Evolutionary conservation across 2,888 invertebrate genomes (phyloP), one percentile per base, ranked within the genome.

Genomic region (Trimorus sp.): DNA sequence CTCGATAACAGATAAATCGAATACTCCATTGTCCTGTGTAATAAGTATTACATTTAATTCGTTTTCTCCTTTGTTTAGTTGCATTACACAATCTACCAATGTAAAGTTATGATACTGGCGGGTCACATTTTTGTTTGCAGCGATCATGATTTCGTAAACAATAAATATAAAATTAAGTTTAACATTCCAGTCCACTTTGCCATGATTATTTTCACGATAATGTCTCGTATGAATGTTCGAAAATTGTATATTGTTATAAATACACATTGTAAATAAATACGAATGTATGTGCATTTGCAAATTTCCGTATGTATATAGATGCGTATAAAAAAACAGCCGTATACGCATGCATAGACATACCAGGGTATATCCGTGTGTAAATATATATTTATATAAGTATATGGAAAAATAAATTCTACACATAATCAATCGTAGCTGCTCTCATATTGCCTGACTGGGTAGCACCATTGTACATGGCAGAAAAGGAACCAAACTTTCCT

Each of bases 81-180:
- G 11, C 26, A 68, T 56, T 75, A 76, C 73, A 79, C 45, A 69
- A 77, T 56, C 54, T 69, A 68, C 80, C 73, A 80, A 81, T 84
- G 68, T 82, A 79, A 60, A 79, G 76, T 84, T 76, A 85, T 71
- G 40, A 68, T 36, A 54, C n/a, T 36, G 56, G 14, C 7, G 37
- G 12, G 11, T 54, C 26, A 26, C 6, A 49, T 49, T 49, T 49
- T 49, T 65, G 51, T 38, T 66, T 66, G 14, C 56, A 59, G 82
- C 60, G 68, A 40, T 40, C 49, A 49, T 65, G n/a, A 14, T 9
- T 79, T 78, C 56, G 66, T 79, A 69, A 81, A 82, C 69, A 85
- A 87, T 84, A 85, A 84, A 85, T 86, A 87, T 79, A 85, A 85
- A 85, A 86, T 85, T 78, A 86, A 73, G 79, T 63, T 84, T 83